Evolutionary conservation across 2,888 invertebrate genomes (phyloP), one percentile per base, ranked within the genome.

Genomic region (Physocephala rufipes): DNA sequence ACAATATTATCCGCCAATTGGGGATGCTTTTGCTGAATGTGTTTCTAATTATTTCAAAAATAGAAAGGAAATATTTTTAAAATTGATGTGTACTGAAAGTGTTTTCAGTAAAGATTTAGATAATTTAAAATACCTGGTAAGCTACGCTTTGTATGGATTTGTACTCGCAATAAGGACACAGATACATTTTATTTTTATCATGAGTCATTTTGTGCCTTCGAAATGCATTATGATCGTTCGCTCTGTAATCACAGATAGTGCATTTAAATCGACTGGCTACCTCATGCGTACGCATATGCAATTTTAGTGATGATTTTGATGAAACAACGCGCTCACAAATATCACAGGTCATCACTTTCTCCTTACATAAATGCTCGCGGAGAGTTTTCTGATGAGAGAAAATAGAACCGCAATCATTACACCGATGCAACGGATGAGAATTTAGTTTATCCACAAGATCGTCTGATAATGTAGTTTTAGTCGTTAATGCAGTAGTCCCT

Each of bases 191-290:
- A 49, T 71, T 75, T 19, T 93, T 93, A 7, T 92, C 90, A 83
- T 95, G 95, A 15, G 90, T 88, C 78, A 80, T 83, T 78, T 92
- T 91, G 85, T 95, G 95, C 1, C 95, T 88, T 28, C 95, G 87
- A 76, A 95, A 87, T 0, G 94, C 91, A 84, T 95, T 95, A 85
- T 94, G 94, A 82, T 95, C 95, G 2, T 91, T 89, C 4, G 93
- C 90, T 53, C 90, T 87, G 82, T 93, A 94, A 4, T 87, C 87
- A 83, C 95, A 95, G 64, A 88, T 85, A 47, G 90, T 89, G 82
- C 95, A 95, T 51, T 90, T 88, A 84, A 92, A 94, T 0, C 94
- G 82, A 62, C 82, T 82, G n/a, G 75, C 77, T 28, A 77, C 74
- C 72, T 82, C 80, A 45, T 85, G 83, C 3, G 79, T 82, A 26